phyloP scores from a whole-genome alignment of 2,888 invertebrate species.

The Noctua janthina region DNA sequence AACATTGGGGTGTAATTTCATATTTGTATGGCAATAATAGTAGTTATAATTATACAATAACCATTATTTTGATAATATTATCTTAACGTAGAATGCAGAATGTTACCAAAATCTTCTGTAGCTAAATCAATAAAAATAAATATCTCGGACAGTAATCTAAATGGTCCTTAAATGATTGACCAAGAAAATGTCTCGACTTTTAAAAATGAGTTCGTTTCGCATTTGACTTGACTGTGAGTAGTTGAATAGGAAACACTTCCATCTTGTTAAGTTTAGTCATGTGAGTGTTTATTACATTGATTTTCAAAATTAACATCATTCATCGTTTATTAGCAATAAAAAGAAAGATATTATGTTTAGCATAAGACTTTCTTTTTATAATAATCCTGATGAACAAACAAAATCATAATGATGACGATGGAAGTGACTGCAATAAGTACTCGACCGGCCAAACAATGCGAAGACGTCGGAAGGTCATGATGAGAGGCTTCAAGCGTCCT shows the following conservation, averaged over 20 bases:
- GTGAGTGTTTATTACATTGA: not conserved
- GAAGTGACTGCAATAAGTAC: constrained; percentile 36
- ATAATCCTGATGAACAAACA: constrained; percentile 12
- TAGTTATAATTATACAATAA: not conserved
- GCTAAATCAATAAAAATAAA: not conserved
- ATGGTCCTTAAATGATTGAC: not conserved
- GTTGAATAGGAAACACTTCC: not conserved
- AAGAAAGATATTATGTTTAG: not conserved
- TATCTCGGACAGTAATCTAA: not conserved
- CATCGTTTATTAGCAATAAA: not conserved
- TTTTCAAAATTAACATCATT: not conserved
- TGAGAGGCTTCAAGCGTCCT: constrained; percentile 56
- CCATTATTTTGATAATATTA: not conserved
- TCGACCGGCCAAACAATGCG: constrained; percentile 35
- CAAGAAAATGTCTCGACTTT: not conserved
- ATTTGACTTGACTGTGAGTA: not conserved
- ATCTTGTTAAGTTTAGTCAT: not conserved
- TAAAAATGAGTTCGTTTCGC: not conserved
- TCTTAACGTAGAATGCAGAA: no score
- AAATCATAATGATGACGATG: constrained; percentile 6
- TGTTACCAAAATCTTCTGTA: not conserved
- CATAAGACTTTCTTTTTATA: not conserved
- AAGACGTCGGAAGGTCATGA: constrained; percentile 54
- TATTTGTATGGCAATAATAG: not conserved
- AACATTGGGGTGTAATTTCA: not conserved